Evolutionary conservation across 2,888 invertebrate species (phyloP), one percentile per base, ranked within the genome.

Genomic region (Melinaea menophilus): DNA sequence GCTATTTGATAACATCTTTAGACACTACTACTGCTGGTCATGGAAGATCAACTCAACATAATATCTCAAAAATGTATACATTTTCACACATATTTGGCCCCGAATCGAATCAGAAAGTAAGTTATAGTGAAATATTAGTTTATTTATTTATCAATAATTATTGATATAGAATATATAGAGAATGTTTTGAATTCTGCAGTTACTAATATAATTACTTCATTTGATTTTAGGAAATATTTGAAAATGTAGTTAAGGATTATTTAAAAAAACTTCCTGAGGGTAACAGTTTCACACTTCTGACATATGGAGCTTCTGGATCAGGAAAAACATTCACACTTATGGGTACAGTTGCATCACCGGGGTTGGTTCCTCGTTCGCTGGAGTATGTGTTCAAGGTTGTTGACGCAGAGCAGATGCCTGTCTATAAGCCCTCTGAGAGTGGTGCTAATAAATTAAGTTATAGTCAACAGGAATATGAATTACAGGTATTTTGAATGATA

Each of bases 301-400:
- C 95, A 0, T 98, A 98, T 80, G 98, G 98, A 5, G 95, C 96
- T 0, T 97, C 96, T 0, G 96, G 96, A 62, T 96, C 97, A 0
- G 98, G 98, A 34, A 97, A 97, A 82, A 96, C 97, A 0, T 95
- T 93, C 75, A 96, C 97, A 0, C 88, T 97, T 48, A 94, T 92
- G 90, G 95, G 95, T 0, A 92, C 91, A n/a, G 88, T 92, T 0
- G 80, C 82, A 0, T 85, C 93, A 5, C 94, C 94, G 0, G 96
- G 96, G 2, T 84, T 95, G 0, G 89, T 95, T 51, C 93, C 93
- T 0, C 85, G 93, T 5, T 90, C 93, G 0, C 85, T 95, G 63
- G 93, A 92, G 73, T 90, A 90, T 76, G 81, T 92, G 33, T 93
- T 92, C 71, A 76, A 80, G n/a, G 71, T 87, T 12, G 85, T 91